phyloP scores from a whole-genome alignment of 30 jellyfish, hydroid and myxozoan species.

The Hydra vulgaris region DNA sequence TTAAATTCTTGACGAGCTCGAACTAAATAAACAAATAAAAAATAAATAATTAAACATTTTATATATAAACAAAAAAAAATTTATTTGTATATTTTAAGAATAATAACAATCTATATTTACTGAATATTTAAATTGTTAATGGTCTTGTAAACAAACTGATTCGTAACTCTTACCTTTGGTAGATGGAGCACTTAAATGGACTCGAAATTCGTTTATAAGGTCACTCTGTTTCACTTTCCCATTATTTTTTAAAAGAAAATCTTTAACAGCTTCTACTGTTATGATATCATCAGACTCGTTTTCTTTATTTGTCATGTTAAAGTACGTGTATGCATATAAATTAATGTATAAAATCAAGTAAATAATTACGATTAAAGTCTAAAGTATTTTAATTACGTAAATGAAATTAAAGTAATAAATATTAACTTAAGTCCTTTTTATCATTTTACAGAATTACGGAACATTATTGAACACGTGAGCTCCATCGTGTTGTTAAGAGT shows the following conservation, averaged over 20 bases:
- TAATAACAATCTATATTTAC: background rate
- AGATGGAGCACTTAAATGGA: conserved; percentile 50
- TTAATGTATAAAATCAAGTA: too few relatives aligned
- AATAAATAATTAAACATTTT: too few relatives aligned
- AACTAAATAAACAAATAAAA: background rate
- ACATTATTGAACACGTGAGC: background rate
- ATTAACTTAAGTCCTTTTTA: background rate
- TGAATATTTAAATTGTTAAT: background rate
- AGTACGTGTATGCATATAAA: too few relatives aligned
- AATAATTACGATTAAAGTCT: background rate
- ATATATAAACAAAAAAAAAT: too few relatives aligned
- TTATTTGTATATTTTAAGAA: too few relatives aligned
- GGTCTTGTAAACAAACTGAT: background rate
- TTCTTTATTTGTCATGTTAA: conserved; percentile 14
- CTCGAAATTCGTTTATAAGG: conserved; percentile 43
- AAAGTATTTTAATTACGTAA: background rate
- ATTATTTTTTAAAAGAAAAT: conserved; percentile 23
- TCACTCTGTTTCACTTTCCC: conserved; percentile 75
- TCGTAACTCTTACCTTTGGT: conserved; percentile 31
- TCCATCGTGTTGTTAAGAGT: too few relatives aligned
- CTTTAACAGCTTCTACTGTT: conserved; percentile 46
- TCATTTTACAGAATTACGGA: background rate
- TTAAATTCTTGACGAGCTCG: conserved; percentile 70
- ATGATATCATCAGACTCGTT: conserved; percentile 46
- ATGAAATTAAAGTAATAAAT: background rate